Evolutionary conservation across 2,797 vertebrate genomes (phyloP), one percentile per base, ranked within the genome.

Genomic region (Diglossa cyanea): DNA sequence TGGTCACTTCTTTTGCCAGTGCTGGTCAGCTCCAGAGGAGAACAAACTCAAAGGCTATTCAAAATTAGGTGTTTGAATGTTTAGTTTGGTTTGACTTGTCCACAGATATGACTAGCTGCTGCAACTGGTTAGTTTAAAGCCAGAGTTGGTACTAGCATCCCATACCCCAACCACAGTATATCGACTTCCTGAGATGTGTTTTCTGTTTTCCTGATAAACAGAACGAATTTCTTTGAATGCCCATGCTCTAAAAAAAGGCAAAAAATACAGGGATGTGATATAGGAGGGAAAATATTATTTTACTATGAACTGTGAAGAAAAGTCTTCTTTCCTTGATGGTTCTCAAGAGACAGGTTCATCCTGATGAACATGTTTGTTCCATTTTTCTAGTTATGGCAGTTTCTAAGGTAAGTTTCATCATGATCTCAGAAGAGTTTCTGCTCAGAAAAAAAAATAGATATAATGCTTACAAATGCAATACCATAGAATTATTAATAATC

Each of bases 171-270:
- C 30, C 28, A 31, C 7, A 68, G 12, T 12, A 28, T 23, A 39
- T 28, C 0, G 0, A 33, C 57, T 79, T 68, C 20, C 7, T 82
- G 4, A 11, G 3, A 17, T 9, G 15, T 12, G 5, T 14, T 73
- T 14, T 77, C 17, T 77, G 5, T 45, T 66, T 19, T 35, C 19
- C 5, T 73, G 15, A 19, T 40, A 21, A 25, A 23, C 7, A 65
- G 21, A 47, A 47, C 25, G 13, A 47, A 47, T 47, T 47, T 10
- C 8, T 90, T 77, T 61, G 31, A 61, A 70, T 37, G 11, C 1
- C 11, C 55, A 26, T 26, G 28, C 5, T 45, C 3, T 26, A 23
- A 57, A 57, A 30, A 25, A 7, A 8, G 5, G 2, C 9, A 62
- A 26, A 55, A 80, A 72, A 35, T 15, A 28, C 14, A n/a, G 8